Evolutionary conservation across 2,797 vertebrate species (phyloP), one percentile per base, ranked within the genome.

Genomic region (Telmatherina bonti): DNA sequence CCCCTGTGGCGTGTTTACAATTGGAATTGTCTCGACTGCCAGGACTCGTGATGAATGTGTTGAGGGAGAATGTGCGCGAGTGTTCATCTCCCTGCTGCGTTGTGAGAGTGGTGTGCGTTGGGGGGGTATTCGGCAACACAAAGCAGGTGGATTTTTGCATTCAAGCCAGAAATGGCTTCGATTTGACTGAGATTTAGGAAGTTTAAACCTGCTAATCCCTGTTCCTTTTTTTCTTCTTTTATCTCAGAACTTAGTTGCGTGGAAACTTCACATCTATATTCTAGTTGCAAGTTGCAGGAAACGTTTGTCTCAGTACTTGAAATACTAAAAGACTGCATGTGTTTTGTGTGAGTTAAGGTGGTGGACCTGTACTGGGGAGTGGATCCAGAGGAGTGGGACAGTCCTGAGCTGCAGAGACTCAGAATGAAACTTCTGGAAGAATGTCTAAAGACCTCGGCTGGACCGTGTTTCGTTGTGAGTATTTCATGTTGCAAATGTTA

Each of bases 401-500:
- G 91, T 75, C 97, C 97, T 0, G 96, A 98, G 68, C 92, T 99
- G 67, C 98, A 99, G 66, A 94, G 96, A 84, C 95, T 96, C 61
- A 93, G 98, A 41, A 99, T 99, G 97, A 97, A 96, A 86, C 94
- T 99, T 26, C 88, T 99, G 72, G 97, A 99, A 91, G 97, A 99
- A 78, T 99, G 98, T 88, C 92, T 99, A 74, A 97, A 98, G 94
- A 98, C 95, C 72, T 99, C 97, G 76, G 96, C 97, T 71, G 98
- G 98, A 85, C 98, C 98, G 76, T 99, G 98, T 93, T 99, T 99
- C 95, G 97, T 98, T 90, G 98, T 99, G 95, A 96, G 97, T 96
- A 49, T 57, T 0, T 7, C 20, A 54, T 20, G 7, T 31, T 4
- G 18, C 30, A 13, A 7, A 43, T 18, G 16, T 43, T 43, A 13